phyloP scores from a whole-genome alignment of 2,888 invertebrate genomes.

The Napeogenes sylphis region DNA sequence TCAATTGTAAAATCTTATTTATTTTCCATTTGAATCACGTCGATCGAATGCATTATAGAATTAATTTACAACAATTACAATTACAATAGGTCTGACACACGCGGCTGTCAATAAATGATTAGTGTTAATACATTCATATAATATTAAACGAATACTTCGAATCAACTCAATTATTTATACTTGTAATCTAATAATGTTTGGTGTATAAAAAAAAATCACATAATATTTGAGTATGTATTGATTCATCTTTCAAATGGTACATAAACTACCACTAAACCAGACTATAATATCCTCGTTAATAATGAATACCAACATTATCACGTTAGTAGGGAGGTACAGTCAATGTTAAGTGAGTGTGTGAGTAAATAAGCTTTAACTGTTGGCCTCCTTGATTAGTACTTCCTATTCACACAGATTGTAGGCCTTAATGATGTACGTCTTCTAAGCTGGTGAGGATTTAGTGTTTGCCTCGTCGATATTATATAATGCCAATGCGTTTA shows the following conservation, averaged over 20 bases:
- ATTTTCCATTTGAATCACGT: background rate
- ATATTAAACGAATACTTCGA: conserved; percentile 8
- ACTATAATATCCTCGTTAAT: too few relatives aligned
- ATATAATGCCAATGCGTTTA: background rate
- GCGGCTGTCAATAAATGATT: background rate
- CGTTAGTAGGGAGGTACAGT: background rate
- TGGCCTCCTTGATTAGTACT: conserved; percentile 56
- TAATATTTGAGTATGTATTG: too few relatives aligned
- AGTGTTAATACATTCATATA: background rate
- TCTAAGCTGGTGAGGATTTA: conserved; percentile 12
- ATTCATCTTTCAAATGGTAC: too few relatives aligned
- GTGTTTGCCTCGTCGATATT: background rate
- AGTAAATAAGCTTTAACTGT: conserved; percentile 40
- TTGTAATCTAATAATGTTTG: background rate
- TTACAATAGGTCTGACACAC: background rate
- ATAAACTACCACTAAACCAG: too few relatives aligned
- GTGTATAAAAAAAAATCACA: too few relatives aligned
- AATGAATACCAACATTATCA: too few relatives aligned
- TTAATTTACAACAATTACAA: conserved; percentile 10
- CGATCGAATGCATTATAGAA: conserved; percentile 5
- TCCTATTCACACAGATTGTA: conserved; percentile 57
- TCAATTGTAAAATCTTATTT: too few relatives aligned
- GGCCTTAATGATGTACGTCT: conserved; percentile 43
- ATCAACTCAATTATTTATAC: conserved; percentile 19
- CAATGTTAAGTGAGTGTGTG: conserved; percentile 23